Percentiles rank a stretch among this genome's conserved stretches.
These are phyloP conservation scores for Nasua narica DNA, from an alignment of 2,797 vertebrate species.

Conservation along the genomic window DNA sequence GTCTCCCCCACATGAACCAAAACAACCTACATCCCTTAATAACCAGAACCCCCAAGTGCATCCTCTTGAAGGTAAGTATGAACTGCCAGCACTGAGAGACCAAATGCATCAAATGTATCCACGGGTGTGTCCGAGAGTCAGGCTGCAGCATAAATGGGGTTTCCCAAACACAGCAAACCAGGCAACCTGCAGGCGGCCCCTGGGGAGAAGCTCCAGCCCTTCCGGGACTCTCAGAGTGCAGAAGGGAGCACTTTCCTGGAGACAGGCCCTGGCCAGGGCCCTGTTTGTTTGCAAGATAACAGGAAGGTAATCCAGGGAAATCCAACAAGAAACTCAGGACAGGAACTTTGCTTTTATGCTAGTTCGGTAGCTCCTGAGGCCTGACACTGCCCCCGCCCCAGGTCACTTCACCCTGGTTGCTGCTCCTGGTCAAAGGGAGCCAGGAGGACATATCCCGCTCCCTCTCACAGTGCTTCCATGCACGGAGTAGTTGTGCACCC, in stretches of 20 bases:
- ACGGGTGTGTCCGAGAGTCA: background rate
- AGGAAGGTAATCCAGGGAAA: background rate
- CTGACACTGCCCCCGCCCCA: background rate
- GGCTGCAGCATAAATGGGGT: background rate
- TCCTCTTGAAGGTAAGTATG: background rate
- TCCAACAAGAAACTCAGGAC: background rate
- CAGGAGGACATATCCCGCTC: too few relatives aligned
- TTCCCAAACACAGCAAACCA: background rate
- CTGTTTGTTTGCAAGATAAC: background rate
- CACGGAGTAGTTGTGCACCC: background rate
- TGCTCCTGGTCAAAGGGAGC: background rate
- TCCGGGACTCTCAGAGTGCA: background rate
- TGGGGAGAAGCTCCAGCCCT: background rate
- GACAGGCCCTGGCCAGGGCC: background rate
- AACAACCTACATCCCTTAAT: background rate
- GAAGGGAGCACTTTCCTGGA: background rate
- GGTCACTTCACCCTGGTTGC: background rate
- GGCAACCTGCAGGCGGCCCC: background rate
- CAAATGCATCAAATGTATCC: background rate
- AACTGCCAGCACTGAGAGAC: background rate
- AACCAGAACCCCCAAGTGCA: background rate
- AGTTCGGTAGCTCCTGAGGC: background rate
- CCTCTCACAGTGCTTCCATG: background rate
- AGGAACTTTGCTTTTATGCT: background rate
- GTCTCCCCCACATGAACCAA: background rate